Evolutionary conservation across 53 echinoderm and acorn worm genomes (phyloP).

Genomic region (Henricia sp.): DNA sequence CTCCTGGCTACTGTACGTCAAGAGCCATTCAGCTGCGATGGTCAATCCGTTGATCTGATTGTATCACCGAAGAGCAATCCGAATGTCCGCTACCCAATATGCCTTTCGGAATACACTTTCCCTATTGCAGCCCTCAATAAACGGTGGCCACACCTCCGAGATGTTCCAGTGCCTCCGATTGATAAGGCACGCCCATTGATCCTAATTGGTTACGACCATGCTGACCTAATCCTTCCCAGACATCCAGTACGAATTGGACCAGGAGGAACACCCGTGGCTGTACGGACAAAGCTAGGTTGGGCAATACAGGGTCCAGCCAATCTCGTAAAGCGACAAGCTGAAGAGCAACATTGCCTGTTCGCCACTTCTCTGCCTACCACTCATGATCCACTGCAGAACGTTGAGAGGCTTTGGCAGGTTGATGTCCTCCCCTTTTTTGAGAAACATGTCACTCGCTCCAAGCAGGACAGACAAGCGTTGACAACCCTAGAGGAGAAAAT

Average conservation of each 20-base stretch:
- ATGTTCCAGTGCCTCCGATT: background rate
- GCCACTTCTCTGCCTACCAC: background rate
- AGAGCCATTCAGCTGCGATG: background rate
- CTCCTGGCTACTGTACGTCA: background rate
- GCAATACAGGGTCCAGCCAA: slow-evolving; percentile 24
- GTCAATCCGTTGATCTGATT: background rate
- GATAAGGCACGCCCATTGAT: background rate
- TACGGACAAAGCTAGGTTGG: slow-evolving; percentile 10
- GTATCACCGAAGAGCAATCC: background rate
- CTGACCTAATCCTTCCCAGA: background rate
- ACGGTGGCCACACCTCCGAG: background rate
- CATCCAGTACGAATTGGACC: slow-evolving; percentile 18
- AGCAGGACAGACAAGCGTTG: background rate
- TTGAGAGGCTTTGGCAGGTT: background rate
- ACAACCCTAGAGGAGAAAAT: background rate
- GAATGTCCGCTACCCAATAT: background rate
- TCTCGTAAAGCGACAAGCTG: background rate
- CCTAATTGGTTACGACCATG: background rate
- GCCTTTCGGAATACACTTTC: background rate
- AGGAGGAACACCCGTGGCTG: slow-evolving; percentile 14
- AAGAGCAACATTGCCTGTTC: background rate
- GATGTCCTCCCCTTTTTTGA: background rate
- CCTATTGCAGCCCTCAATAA: background rate
- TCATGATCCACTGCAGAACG: background rate
- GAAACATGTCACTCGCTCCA: background rate